Conservation (phyloP, 2,888 invertebrate genomes). For the Parasteatoda lunata region DNA sequence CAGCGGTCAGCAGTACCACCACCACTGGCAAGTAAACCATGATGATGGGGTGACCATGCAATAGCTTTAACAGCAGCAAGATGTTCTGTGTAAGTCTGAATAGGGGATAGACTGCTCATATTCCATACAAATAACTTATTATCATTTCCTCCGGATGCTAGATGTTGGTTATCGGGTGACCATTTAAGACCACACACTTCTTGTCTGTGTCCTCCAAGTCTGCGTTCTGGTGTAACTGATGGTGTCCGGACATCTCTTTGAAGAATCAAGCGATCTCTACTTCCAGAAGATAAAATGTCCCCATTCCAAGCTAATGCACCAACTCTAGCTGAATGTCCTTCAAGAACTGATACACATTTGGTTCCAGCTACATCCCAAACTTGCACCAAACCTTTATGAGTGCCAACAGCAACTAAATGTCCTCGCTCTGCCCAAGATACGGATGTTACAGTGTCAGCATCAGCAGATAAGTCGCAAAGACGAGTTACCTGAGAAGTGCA, state of each 20-base stretch:
- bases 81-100: conserved; percentile 97
- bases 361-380: conserved; percentile 98
- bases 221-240: conserved; percentile 83
- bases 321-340: conserved; percentile 88
- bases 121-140: conserved; percentile 95
- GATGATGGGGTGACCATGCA: conserved; percentile 99
- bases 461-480: conserved; percentile 93
- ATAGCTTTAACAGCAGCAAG: conserved; percentile 98
- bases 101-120: conserved; percentile 88
- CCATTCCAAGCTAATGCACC: conserved; percentile 98
- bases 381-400: conserved; percentile 96
- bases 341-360: conserved; percentile 91
- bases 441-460: conserved; percentile 96
- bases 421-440: conserved; percentile 99
- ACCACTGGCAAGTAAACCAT: conserved; percentile 94
- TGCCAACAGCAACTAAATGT: conserved; percentile 96
- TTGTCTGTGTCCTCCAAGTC: conserved; percentile 93
- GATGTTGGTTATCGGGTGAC: conserved; percentile 97
- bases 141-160: conserved; percentile 99
- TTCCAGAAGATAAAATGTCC: conserved; percentile 96
- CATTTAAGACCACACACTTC: conserved; percentile 99
- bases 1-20: conserved; percentile 99
- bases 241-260: conserved; percentile 94
- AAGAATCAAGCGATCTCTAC: conserved; percentile 92
- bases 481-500: conserved; percentile 83